A percentile compares a stretch with the other conserved stretches of the same genome.
phyloP scores from a whole-genome alignment of 2,888 invertebrate genomes.

The Falcaria lacertinaria region DNA sequence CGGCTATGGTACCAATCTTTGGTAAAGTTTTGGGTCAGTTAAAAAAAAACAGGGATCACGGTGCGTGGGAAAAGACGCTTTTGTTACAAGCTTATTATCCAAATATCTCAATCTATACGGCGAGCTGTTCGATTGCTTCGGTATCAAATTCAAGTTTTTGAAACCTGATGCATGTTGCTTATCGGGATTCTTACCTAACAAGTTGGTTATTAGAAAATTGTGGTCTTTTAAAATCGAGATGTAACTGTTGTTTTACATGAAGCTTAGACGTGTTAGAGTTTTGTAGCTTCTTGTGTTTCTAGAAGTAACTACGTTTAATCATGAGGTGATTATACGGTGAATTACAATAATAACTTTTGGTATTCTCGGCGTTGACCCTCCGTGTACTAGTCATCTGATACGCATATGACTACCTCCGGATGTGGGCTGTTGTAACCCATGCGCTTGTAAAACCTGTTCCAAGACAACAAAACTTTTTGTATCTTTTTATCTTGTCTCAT shows the following conservation, averaged over 20 bases:
- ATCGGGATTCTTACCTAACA: too few relatives aligned
- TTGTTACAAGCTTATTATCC: conserved; percentile 44
- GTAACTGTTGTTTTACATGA: too few relatives aligned
- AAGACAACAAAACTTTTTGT: conserved; percentile 49
- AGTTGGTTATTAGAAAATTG: too few relatives aligned
- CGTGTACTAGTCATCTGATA: conserved; percentile 26
- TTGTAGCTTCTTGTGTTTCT: background rate
- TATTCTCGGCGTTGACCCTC: conserved; percentile 9
- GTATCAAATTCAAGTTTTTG: conserved; percentile 15
- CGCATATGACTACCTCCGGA: conserved; percentile 47
- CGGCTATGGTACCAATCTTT: conserved; percentile 47
- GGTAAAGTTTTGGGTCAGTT: conserved; percentile 35
- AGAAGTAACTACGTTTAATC: too few relatives aligned
- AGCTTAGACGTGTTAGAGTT: background rate
- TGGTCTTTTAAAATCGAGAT: too few relatives aligned
- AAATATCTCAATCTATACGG: conserved; percentile 46
- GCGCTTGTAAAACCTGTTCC: conserved; percentile 51
- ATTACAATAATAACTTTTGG: conserved; percentile 12
- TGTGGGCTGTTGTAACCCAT: conserved; percentile 53
- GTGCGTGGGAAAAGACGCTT: conserved; percentile 54
- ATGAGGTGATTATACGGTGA: background rate
- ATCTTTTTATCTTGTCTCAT: conserved; percentile 48
- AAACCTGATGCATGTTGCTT: background rate
- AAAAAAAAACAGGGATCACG: conserved; percentile 34
- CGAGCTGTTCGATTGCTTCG: conserved; percentile 17